These are phyloP conservation scores for Tetragonisca angustula DNA, from an alignment of 2,888 invertebrate species.

Conservation along the genomic window DNA sequence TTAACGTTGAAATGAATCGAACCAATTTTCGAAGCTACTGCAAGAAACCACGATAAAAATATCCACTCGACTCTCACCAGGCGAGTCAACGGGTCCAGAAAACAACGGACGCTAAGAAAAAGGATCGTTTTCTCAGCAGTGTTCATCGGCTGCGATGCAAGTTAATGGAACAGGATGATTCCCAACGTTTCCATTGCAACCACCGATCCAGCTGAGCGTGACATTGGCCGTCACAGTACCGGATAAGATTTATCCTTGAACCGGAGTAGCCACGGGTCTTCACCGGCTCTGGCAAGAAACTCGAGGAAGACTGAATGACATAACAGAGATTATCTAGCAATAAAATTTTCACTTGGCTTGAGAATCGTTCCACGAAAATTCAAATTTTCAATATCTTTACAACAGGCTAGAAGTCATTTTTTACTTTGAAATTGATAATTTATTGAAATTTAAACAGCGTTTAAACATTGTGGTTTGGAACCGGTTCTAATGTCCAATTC, in stretches of 20 bases:
- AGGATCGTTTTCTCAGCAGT: conserved; percentile 34
- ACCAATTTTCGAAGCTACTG: not conserved
- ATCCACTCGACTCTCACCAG: not conserved
- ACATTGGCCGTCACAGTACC: conserved; percentile 44
- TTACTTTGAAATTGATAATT: not conserved
- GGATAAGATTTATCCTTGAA: conserved; percentile 58
- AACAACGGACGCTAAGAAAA: not conserved
- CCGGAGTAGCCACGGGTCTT: conserved; percentile 28
- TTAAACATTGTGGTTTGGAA: no score
- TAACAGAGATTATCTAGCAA: not conserved
- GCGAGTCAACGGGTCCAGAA: not conserved
- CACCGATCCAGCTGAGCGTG: conserved; percentile 55
- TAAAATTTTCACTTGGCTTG: not conserved
- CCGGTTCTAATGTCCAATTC: no score
- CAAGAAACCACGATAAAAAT: not conserved
- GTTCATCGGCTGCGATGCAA: conserved; percentile 4
- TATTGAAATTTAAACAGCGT: not conserved
- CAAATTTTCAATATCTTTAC: not conserved
- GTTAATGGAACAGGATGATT: conserved; percentile 49
- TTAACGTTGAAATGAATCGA: not conserved
- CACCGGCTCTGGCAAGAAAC: conserved; percentile 9
- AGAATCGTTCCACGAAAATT: no score
- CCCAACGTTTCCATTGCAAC: conserved; percentile 31
- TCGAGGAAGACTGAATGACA: conserved; percentile 14
- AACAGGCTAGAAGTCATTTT: not conserved